Evolutionary conservation across 92 coral and sea anemone genomes (phyloP).

Genomic region (Phymanthus crucifer): DNA sequence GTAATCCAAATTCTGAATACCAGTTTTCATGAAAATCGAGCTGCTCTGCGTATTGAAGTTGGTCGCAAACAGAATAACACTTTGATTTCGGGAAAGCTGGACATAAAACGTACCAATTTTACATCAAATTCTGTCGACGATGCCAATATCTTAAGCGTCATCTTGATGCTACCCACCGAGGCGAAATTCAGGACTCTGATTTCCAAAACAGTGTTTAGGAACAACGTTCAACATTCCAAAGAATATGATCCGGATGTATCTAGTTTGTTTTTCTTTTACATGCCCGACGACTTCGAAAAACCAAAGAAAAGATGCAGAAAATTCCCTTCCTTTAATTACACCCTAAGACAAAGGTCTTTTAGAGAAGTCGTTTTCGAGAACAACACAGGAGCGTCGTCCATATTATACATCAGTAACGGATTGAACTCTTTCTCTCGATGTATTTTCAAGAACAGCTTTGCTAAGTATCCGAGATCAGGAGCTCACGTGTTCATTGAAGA

Average conservation of each 20-base stretch:
- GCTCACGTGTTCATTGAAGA: constrained; percentile 29
- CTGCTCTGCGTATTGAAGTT: background rate
- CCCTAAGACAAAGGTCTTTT: constrained; percentile 6
- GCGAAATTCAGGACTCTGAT: background rate
- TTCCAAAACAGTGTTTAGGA: background rate
- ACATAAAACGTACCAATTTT: background rate
- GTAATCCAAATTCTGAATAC: background rate
- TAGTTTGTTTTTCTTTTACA: constrained; percentile 9
- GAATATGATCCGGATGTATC: background rate
- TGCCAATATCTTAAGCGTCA: background rate
- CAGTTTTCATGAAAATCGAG: constrained; percentile 6
- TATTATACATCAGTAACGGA: constrained; percentile 23
- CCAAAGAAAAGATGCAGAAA: background rate
- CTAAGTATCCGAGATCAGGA: constrained; percentile 16
- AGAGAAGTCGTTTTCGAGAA: constrained; percentile 17
- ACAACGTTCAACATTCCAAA: constrained; percentile 9
- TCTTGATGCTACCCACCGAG: background rate
- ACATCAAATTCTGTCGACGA: constrained; percentile 8
- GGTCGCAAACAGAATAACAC: background rate
- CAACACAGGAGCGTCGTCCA: constrained; percentile 19
- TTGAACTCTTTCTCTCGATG: constrained; percentile 10
- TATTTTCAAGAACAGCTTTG: constrained; percentile 9
- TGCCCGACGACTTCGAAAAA: constrained; percentile 12
- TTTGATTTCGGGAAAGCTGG: background rate
- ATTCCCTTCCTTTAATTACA: constrained; percentile 16